phyloP scores from a whole-genome alignment of 2,888 invertebrate genomes.

The Palloptera scutellata region DNA sequence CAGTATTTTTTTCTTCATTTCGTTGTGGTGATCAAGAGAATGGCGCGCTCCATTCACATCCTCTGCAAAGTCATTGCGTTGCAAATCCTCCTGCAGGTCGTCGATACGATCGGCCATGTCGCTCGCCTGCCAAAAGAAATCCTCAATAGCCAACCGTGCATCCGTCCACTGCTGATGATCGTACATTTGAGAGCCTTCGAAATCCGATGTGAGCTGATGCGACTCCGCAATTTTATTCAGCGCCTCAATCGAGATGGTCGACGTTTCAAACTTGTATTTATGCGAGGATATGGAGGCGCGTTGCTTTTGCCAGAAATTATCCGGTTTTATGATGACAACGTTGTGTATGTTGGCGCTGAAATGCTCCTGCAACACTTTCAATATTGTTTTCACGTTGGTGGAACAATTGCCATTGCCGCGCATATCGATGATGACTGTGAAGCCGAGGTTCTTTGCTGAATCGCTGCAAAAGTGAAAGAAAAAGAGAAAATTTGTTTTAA shows the following conservation, averaged over 20 bases:
- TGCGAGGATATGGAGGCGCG: conserved; percentile 95
- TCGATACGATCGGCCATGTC: conserved; percentile 92
- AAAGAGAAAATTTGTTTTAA: conserved; percentile 14
- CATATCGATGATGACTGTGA: conserved; percentile 98
- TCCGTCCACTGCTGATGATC: conserved; percentile 99
- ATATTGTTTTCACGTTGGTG: conserved; percentile 94
- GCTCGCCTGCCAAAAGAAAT: conserved; percentile 94
- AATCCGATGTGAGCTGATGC: conserved; percentile 89
- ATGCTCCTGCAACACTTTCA: conserved; percentile 96
- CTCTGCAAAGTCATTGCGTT: conserved; percentile 92
- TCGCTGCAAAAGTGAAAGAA: conserved; percentile 51
- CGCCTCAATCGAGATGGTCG: conserved; percentile 94
- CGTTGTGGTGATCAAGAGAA: conserved; percentile 91
- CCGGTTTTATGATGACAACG: conserved; percentile 97
- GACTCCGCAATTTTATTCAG: conserved; percentile 92
- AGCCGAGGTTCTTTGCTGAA: conserved; percentile 75
- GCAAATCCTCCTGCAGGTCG: conserved; percentile 91
- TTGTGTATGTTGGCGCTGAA: conserved; percentile 92
- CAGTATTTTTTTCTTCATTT: conserved; percentile 91
- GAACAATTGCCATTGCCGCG: conserved; percentile 83
- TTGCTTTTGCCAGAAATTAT: conserved; percentile 99
- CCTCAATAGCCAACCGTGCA: conserved; percentile 90
- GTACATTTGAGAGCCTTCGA: conserved; percentile 93
- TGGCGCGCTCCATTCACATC: conserved; percentile 92
- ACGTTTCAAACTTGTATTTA: conserved; percentile 99